Evolutionary conservation across 2,113 vertebrate species (phyloP).

Genomic region (Hepsetus odoe): DNA sequence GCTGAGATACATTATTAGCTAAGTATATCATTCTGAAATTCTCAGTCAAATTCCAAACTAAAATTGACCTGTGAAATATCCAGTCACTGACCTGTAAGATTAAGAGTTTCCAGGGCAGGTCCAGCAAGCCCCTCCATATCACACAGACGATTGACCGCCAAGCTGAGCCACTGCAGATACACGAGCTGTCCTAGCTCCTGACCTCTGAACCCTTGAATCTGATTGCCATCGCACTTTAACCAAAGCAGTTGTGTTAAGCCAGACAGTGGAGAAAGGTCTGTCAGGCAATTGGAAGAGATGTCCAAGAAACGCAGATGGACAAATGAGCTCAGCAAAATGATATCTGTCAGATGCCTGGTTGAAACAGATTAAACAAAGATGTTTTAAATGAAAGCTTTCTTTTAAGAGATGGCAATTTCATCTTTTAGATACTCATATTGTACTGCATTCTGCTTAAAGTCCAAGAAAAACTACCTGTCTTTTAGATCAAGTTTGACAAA

Average conservation of each 20-base stretch:
- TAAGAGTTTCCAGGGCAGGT: conserved; percentile 81
- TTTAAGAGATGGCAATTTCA: neutral
- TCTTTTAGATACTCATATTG: neutral
- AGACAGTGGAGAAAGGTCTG: conserved; percentile 82
- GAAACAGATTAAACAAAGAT: neutral
- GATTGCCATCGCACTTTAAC: conserved; percentile 87
- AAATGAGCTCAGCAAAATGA: conserved; percentile 77
- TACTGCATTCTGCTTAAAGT: neutral
- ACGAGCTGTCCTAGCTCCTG: conserved; percentile 76
- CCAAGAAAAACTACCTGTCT: conserved; percentile 75
- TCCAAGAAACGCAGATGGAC: conserved; percentile 90
- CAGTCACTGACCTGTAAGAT: conserved; percentile 80
- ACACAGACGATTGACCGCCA: conserved; percentile 81
- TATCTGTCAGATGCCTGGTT: conserved; percentile 82
- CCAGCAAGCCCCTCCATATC: conserved; percentile 79
- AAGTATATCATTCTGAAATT: neutral
- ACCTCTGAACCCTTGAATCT: conserved; percentile 68
- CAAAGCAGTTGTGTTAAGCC: conserved; percentile 86
- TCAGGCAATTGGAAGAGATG: conserved; percentile 84
- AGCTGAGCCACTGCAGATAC: conserved; percentile 87
- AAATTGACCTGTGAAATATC: neutral
- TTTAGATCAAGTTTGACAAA: conserved; percentile 84
- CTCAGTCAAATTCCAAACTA: neutral
- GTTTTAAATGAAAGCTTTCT: neutral
- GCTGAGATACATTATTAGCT: neutral